Evolutionary conservation across 2,113 vertebrate species (phyloP), one percentile per base, ranked within the genome.

Genomic region (Morone saxatilis): DNA sequence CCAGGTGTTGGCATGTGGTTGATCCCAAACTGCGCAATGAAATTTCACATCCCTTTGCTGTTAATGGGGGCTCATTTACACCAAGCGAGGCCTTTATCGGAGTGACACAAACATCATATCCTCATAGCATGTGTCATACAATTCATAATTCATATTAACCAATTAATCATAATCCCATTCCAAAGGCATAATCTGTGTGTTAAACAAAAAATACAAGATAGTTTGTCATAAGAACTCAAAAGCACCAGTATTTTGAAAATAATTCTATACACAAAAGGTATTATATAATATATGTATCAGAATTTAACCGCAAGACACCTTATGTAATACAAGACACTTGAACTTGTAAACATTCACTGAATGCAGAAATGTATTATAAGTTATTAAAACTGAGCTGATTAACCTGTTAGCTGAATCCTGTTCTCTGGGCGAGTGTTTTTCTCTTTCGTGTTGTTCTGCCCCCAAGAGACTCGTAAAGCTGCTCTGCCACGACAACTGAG

Each of bases 1-100:
- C 41, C 53, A 77, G 1, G 54, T 59, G 61, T 48, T 63, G 80
- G n/a, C 53, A 59, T 75, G 38, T 53, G 56, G 38, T 73, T 79
- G 56, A 79, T 84, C 66, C 47, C 41, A 78, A 59, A 76, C 66
- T 51, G 71, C 20, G 16, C 59, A 41, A 66, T 76, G 50, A 76
- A 45, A 85, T 62, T 77, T 70, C 63, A 71, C 36, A 69, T 72
- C 22, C 3, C 16, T 74, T 31, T 36, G n/a, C 7, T 13, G 25
- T 36, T 79, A 72, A 72, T 38, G 10, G 70, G 43, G 59, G 38
- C 56, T 75, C 62, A 50, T 71, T 76, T 43, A 59, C 38, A 45
- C 19, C 63, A n/a, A 53, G 14, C 2, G 4, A 25, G 41, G 61
- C 31, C 20, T 56, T 56, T 14, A 62, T 71, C 14, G 38, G 14